Conservation (phyloP, 30 jellyfish, hydroid and myxozoan species). For the Hydra vulgaris region DNA sequence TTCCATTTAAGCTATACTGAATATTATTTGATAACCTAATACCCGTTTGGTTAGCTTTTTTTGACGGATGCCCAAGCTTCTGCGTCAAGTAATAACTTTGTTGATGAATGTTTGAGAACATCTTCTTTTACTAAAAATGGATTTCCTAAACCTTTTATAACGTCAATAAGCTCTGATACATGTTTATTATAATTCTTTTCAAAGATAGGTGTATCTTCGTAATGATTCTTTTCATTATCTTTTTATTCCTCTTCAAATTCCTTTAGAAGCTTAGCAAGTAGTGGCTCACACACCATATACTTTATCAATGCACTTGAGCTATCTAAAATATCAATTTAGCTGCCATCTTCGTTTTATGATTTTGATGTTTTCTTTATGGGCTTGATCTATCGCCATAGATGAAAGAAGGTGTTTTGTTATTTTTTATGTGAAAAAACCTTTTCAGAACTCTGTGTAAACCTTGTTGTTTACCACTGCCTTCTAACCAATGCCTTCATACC, state of each 20-base stretch:
- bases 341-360: too few relatives aligned
- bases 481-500: too few relatives aligned
- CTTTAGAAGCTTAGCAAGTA: too few relatives aligned
- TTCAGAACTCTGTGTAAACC: too few relatives aligned
- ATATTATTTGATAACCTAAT: background rate
- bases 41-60: conserved; percentile 1
- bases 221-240: background rate
- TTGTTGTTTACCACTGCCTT: background rate
- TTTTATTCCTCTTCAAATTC: too few relatives aligned
- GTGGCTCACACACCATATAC: too few relatives aligned
- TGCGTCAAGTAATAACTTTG: conserved; percentile 2
- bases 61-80: background rate
- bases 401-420: too few relatives aligned
- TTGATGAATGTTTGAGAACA: background rate
- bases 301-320: too few relatives aligned
- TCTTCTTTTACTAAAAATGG: conserved; percentile 8
- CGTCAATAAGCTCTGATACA: conserved; percentile 7
- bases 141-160: background rate
- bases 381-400: too few relatives aligned
- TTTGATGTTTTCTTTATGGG: too few relatives aligned
- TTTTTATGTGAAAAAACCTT: too few relatives aligned
- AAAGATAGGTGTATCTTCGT: conserved; percentile 10
- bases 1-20: background rate
- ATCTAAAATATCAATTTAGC: too few relatives aligned
- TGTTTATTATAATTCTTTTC: background rate